A percentile compares a stretch with the other conserved stretches of the same genome.
Conservation (phyloP, 2,797 vertebrate genomes). For the Anguilla megastoma region DNA sequence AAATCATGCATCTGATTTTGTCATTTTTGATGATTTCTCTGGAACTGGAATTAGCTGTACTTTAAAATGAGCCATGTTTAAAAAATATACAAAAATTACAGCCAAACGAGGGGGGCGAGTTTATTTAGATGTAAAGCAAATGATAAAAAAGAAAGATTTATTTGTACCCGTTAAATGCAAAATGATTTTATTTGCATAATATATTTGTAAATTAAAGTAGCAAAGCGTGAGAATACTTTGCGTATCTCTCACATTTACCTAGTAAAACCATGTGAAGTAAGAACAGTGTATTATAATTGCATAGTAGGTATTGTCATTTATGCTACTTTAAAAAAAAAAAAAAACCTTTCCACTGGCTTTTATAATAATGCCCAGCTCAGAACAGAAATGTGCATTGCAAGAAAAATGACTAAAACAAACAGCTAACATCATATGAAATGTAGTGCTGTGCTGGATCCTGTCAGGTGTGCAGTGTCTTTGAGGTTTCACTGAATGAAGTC, state of each 20-base stretch:
- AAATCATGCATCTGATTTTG: not conserved
- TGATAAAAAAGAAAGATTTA: not conserved
- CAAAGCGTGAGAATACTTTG: not conserved
- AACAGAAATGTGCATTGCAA: not conserved
- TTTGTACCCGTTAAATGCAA: constrained; percentile 10
- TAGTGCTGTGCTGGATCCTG: not conserved
- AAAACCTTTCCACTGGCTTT: not conserved
- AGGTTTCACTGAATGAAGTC: not conserved
- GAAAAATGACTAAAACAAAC: not conserved
- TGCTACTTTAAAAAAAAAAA: not conserved
- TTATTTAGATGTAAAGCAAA: constrained; percentile 8
- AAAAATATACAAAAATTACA: not conserved
- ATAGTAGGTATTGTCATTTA: not conserved
- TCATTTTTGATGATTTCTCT: constrained; percentile 4
- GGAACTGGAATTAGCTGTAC: not conserved
- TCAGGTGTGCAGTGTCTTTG: not conserved
- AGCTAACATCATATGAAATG: not conserved
- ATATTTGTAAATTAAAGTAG: constrained; percentile 18
- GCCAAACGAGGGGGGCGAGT: not conserved
- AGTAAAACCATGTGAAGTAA: constrained; percentile 15
- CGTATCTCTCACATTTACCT: not conserved
- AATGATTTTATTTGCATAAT: constrained; percentile 22
- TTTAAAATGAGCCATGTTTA: not conserved
- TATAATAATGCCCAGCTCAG: not conserved
- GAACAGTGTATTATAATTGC: not conserved